Base-by-base conservation (phyloP, 2,797 vertebrate genomes). In the Spinibarbus caldwelli region DNA sequence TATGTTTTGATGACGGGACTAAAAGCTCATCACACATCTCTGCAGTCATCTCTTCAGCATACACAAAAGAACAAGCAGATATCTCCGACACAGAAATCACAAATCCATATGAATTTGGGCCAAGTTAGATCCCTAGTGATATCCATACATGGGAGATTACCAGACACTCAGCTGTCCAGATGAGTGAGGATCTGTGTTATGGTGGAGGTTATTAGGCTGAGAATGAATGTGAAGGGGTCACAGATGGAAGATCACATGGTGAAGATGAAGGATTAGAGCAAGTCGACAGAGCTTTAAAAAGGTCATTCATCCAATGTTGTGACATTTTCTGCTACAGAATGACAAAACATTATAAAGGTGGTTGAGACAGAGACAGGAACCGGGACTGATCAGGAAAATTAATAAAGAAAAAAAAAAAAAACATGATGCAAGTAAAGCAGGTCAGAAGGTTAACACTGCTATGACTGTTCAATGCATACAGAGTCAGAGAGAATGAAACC, bases 221-320 rank as follows among this genome's bases (percentile, higher is more conserved):
- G 71, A 86, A 87, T 81, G 79, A 87, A 90, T 83, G 86, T 86
- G 87, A 82, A 85, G 70, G 71, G 76, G 86, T 83, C 59, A 73
- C 70, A 85, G 83, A 78, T 82, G 85, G 84, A 84, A 82, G 84
- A 83, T 83, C 49, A 71, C 43, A 47, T 3, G 3, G 75, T 70
- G 62, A 85, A 85, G 79, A 80, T 85, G 67, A 88, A 83, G 79
- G 81, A 87, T 79, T 85, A 84, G 57, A 83, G n/a, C 26, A 12
- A 75, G 82, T 79, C 23, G 21, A 59, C 64, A 49, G 23, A 67
- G 66, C 82, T 81, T 88, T 88, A 52, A 87, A 87, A 88, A 89
- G 87, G 86, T 88, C 82, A 86, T 86, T 66, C 64, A 75, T 86
- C 67, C 85, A 80, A 38, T 64, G 49, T 45, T 17, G 19, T 80